Conservation (phyloP, 2,888 invertebrate genomes). For the Spatulosminthurus flaviceps region DNA sequence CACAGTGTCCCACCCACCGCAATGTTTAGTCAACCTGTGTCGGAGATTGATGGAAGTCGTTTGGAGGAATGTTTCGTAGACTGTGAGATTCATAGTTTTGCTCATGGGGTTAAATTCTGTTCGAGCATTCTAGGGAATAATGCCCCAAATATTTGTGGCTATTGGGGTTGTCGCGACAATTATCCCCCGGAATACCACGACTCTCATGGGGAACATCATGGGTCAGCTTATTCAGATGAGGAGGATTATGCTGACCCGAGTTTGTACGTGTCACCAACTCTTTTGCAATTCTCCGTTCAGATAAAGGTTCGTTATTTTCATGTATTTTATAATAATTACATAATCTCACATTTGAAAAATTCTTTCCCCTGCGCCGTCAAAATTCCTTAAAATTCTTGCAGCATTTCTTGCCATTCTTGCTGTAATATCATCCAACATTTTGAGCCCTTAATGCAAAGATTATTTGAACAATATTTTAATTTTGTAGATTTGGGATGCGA, state of each 20-base stretch:
- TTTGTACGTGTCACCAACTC: not conserved
- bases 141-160: slow-evolving; percentile 29
- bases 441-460: no score
- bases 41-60: not conserved
- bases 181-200: not conserved
- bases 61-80: slow-evolving; percentile 49
- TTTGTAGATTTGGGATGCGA: slow-evolving; percentile 50
- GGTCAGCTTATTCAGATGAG: not conserved
- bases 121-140: not conserved
- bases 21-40: not conserved
- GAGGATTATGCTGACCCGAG: not conserved
- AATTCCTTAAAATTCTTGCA: no score
- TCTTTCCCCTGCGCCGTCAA: no score
- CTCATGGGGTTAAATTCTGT: slow-evolving; percentile 52
- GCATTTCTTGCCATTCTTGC: no score
- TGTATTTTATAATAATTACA: no score
- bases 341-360: no score
- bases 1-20: not conserved
- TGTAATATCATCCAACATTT: no score
- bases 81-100: slow-evolving; percentile 54
- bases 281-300: slow-evolving; percentile 8
- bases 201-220: no score
- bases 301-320: slow-evolving; percentile 5
- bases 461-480: no score
- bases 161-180: not conserved